Evolutionary conservation across 2,113 vertebrate genomes (phyloP).

Genomic region (Astatotilapia flaviijosephi): DNA sequence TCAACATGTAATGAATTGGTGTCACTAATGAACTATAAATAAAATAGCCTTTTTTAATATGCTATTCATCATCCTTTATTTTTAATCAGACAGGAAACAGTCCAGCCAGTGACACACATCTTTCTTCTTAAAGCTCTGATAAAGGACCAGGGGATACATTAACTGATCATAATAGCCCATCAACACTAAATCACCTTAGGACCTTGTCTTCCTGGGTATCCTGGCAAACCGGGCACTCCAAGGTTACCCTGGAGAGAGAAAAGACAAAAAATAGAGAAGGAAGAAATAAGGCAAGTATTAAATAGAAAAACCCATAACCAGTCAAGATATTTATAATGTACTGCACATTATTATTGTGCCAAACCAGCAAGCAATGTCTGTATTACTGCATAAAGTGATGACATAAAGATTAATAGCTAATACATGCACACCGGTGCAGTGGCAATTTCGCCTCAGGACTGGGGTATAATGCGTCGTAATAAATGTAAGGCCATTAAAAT

Average conservation of each 20-base stretch:
- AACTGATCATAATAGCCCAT: conserved; percentile 5
- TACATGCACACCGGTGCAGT: not conserved
- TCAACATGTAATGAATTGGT: conserved; percentile 64
- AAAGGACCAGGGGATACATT: not conserved
- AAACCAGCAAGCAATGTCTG: not conserved
- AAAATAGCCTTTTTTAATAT: conserved; percentile 61
- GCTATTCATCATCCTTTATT: conserved; percentile 60
- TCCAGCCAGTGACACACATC: conserved; percentile 14
- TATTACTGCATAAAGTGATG: not conserved
- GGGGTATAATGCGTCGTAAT: not conserved
- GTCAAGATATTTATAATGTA: not conserved
- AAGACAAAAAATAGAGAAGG: not conserved
- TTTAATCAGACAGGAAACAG: conserved; percentile 59
- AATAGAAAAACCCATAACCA: not conserved
- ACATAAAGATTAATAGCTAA: conserved; percentile 11
- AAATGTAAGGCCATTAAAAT: not conserved
- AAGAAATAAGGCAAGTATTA: not conserved
- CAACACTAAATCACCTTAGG: conserved; percentile 55
- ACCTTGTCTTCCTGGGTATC: conserved; percentile 67
- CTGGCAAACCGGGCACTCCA: conserved; percentile 65
- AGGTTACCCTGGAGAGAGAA: conserved; percentile 54
- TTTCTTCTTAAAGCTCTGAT: not conserved
- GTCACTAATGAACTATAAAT: conserved; percentile 70
- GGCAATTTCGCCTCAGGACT: not conserved
- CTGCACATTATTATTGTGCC: not conserved